phyloP scores from a whole-genome alignment of 1,140 invertebrate species.

The Tachypleus tridentatus region DNA sequence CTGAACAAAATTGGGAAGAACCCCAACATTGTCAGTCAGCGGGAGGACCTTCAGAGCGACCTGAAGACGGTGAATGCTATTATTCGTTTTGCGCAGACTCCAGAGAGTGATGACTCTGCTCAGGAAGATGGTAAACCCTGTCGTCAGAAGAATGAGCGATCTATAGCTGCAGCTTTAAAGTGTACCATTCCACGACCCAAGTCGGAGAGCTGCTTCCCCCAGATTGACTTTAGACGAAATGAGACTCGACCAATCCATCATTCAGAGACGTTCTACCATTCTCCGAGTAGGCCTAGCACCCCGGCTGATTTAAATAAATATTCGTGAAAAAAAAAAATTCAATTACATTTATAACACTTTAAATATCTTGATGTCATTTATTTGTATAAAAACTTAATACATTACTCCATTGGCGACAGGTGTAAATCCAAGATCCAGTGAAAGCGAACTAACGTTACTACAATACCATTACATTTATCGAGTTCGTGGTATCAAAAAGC shows the following conservation, averaged over 20 bases:
- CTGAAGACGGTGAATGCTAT: constrained; percentile 24
- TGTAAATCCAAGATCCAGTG: no score
- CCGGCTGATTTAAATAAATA: background rate
- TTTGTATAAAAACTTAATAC: no score
- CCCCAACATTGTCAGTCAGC: constrained; percentile 55
- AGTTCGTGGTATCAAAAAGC: no score
- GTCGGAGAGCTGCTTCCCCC: constrained; percentile 25
- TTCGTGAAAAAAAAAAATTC: no score
- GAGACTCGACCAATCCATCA: background rate
- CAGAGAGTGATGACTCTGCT: constrained; percentile 16
- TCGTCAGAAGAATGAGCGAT: constrained; percentile 4
- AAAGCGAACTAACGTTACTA: no score
- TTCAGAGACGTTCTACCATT: constrained; percentile 20
- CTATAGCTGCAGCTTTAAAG: constrained; percentile 18
- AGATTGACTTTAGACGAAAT: constrained; percentile 17
- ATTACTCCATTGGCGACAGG: no score
- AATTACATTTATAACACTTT: no score
- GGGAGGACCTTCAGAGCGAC: constrained; percentile 25
- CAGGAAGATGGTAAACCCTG: constrained; percentile 13
- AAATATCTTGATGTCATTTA: no score
- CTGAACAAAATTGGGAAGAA: constrained; percentile 98
- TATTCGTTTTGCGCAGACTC: constrained; percentile 20
- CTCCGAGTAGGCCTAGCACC: constrained; percentile 5
- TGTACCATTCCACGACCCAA: constrained; percentile 23
- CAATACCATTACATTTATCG: no score